Base-by-base conservation (phyloP, 2,888 invertebrate species). In the Cheilosia scutellata region DNA sequence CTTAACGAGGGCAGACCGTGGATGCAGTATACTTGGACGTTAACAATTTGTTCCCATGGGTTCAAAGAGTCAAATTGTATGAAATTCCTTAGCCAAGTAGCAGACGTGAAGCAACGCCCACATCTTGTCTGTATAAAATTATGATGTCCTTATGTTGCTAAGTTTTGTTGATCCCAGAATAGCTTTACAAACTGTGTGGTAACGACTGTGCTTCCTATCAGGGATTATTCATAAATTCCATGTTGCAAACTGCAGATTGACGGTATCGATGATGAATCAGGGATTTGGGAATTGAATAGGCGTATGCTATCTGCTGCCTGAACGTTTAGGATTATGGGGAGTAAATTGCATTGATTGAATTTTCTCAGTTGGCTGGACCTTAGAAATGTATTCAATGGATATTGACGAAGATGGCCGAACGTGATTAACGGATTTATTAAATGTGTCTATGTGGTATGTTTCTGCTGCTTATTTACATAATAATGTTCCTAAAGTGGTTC, bases 1-100 rank as follows among this genome's bases (percentile, higher is more conserved):
- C 66, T 76, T 60, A 68, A 31, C 25, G 20, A 51, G 9, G 42
- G n/a, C 31, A 68, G 42, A 60, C 68, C n/a, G 68, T 25, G 11
- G 33, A 58, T 44, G 49, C 33, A 44, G 42, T 68, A 42, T 44
- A 7, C 33, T 55, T 65, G 49, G 58, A 75, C 57, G 58, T 60
- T 33, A 51, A 29, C 40, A 68, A 60, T 68, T 68, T 68, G 57
- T 60, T 68, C 68, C 53, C 68, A 51, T 29, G 60, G 68, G 60
- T 33, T 77, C 42, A 16, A 7, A 37, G 11, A 58, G 44, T 47
- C 53, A 58, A 58, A 58, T 44, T 57, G n/a, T 58, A 33, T 66
- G 31, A 6, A 16, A 37, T 47, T 66, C 37, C 65, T 47, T 20
- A 25, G 37, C 33, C n/a, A 33, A 31, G 55, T 58, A n/a, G 31